Evolutionary conservation across 2,888 invertebrate species (phyloP), one percentile per base, ranked within the genome.

Genomic region (Ceratothoa steindachneri): DNA sequence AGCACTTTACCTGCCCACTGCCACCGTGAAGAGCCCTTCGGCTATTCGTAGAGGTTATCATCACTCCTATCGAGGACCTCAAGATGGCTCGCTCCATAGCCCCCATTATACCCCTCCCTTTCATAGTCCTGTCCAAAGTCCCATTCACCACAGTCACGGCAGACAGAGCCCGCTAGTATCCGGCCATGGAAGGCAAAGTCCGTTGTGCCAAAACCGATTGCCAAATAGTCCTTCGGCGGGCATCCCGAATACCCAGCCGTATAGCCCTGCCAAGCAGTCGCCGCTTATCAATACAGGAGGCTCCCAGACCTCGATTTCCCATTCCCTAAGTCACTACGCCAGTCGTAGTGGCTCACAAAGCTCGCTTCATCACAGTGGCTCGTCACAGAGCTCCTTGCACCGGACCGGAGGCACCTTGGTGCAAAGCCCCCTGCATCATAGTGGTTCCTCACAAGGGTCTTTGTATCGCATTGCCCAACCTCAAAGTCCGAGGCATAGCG

Each of bases 101-200:
- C 71, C 71, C 12, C 65, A 65, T n/a, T 65, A 71, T 41, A 60
- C 71, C 5, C 55, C 55, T 5, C 71, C 71, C 24, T 71, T 71
- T 41, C 71, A 71, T 19, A 71, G 71, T 27, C 71, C 71, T 3
- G 65, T 51, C n/a, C 71, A 72, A 15, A 67, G 67, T 55, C 74
- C 72, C 1, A 65, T 69, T 22, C 70, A 31, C 15, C 67, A 31
- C 28, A 53, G 69, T 24, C 51, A 30, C 24, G 69, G 41, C 28
- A 24, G 52, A 9, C 41, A 69, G 9, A 53, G 69, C 19, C 67
- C 72, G 29, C 52, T 52, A 12, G 60, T 60, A 15, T 60, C 22
- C 27, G 60, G 60, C 22, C 27, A 60, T 60, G 60, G 60, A 24
- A 60, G 60, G 24, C 60, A 60, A 24, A 60, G 60, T 24, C 60